Conservation (phyloP, 2,888 invertebrate species). For the Thera britannica region DNA sequence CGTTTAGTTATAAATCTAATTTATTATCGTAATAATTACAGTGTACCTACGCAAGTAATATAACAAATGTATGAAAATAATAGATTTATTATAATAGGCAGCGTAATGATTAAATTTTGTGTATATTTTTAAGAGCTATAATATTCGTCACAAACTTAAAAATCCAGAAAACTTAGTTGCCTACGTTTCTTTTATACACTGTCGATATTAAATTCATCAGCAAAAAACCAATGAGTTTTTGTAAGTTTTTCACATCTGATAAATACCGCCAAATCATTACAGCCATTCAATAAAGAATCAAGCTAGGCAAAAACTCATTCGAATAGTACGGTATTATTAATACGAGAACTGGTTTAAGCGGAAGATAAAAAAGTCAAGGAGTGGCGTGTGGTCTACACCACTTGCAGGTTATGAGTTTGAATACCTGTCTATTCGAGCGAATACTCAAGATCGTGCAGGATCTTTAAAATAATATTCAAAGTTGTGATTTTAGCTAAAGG, state of each 20-base stretch:
- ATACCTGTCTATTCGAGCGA: neutral
- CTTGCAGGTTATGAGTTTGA: neutral
- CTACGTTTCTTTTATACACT: neutral
- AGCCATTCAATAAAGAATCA: constrained; percentile 9
- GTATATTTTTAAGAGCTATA: neutral
- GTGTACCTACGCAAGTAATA: too few relatives aligned
- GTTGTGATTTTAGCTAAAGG: neutral
- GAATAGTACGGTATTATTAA: constrained; percentile 29
- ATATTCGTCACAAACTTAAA: neutral
- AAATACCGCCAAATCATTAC: constrained; percentile 23
- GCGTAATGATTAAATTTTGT: too few relatives aligned
- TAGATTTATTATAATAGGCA: too few relatives aligned
- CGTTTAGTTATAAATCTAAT: too few relatives aligned
- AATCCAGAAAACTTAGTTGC: neutral
- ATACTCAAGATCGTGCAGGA: neutral
- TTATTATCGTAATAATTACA: too few relatives aligned
- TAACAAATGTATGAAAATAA: too few relatives aligned
- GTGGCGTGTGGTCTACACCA: constrained; percentile 27
- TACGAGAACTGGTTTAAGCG: constrained; percentile 60
- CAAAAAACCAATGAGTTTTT: neutral
- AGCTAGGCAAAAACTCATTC: constrained; percentile 27
- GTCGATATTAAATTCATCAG: neutral
- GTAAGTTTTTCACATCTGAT: neutral
- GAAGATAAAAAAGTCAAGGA: constrained; percentile 60
- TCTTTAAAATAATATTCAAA: neutral